Conservation (phyloP, 2,888 invertebrate species). For the Lottia scabra region DNA sequence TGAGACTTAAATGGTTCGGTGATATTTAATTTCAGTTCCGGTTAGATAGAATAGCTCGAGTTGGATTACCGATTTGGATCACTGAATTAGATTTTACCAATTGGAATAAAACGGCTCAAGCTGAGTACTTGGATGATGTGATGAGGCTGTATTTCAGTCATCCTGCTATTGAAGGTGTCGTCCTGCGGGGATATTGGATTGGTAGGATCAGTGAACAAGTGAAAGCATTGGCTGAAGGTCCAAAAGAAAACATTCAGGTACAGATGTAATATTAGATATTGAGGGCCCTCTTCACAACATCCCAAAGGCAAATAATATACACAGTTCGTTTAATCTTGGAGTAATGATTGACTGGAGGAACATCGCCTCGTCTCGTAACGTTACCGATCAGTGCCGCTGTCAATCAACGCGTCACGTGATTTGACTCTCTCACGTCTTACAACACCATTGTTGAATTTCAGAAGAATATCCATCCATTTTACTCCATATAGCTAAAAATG, state of each 20-base stretch:
- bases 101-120: constrained; percentile 28
- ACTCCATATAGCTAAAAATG: too few species aligned
- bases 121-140: constrained; percentile 26
- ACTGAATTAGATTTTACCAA: constrained; percentile 42
- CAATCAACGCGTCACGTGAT: too few species aligned
- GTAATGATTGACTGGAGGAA: too few species aligned
- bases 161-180: constrained; percentile 30
- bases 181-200: constrained; percentile 23
- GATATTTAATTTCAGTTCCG: constrained; percentile 27
- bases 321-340: too few species aligned
- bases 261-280: not conserved
- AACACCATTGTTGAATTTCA: too few species aligned
- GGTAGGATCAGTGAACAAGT: not conserved
- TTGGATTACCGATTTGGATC: constrained; percentile 46
- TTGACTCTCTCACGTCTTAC: too few species aligned
- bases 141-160: constrained; percentile 30
- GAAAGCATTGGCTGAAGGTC: constrained; percentile 25
- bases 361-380: too few species aligned
- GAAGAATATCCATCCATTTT: too few species aligned
- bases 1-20: too few species aligned
- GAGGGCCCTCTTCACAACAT: too few species aligned
- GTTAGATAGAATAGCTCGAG: constrained; percentile 37
- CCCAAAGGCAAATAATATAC: too few species aligned
- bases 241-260: constrained; percentile 11
- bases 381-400: too few species aligned